Conservation (phyloP, 2,797 vertebrate species). For the Sebastes nivosus region DNA sequence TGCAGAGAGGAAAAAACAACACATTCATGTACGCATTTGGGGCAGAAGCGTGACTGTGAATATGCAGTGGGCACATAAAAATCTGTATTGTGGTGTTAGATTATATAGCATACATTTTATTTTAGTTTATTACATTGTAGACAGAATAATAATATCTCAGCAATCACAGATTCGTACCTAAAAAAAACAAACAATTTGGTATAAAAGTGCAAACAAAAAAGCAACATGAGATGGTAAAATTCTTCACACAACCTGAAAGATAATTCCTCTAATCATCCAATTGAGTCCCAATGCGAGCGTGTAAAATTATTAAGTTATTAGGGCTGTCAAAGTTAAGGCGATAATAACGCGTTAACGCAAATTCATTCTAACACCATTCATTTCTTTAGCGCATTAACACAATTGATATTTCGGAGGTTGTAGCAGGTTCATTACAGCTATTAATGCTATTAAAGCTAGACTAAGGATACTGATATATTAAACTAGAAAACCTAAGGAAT, state of each 20-base stretch:
- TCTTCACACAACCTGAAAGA: background rate
- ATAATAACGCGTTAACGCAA: too few relatives aligned
- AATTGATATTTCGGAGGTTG: too few relatives aligned
- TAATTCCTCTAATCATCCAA: background rate
- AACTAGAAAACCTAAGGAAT: too few relatives aligned
- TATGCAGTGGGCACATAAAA: background rate
- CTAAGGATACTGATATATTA: too few relatives aligned
- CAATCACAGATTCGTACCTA: background rate
- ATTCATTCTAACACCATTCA: too few relatives aligned
- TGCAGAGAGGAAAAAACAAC: constrained; percentile 73
- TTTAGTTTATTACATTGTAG: background rate
- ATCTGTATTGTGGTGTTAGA: background rate
- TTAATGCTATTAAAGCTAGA: too few relatives aligned
- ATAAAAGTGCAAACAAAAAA: background rate
- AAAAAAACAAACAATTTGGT: background rate
- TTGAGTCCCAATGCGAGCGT: background rate
- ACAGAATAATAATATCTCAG: background rate
- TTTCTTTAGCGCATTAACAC: too few relatives aligned
- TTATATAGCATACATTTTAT: background rate
- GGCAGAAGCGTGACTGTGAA: constrained; percentile 42
- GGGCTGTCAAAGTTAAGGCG: too few relatives aligned
- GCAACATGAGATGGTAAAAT: background rate
- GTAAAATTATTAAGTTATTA: background rate
- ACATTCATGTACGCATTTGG: constrained; percentile 46
- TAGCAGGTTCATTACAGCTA: too few relatives aligned